These are phyloP conservation scores for Moxostoma hubbsi DNA, from an alignment of 2,797 vertebrate species.

Conservation along the genomic window DNA sequence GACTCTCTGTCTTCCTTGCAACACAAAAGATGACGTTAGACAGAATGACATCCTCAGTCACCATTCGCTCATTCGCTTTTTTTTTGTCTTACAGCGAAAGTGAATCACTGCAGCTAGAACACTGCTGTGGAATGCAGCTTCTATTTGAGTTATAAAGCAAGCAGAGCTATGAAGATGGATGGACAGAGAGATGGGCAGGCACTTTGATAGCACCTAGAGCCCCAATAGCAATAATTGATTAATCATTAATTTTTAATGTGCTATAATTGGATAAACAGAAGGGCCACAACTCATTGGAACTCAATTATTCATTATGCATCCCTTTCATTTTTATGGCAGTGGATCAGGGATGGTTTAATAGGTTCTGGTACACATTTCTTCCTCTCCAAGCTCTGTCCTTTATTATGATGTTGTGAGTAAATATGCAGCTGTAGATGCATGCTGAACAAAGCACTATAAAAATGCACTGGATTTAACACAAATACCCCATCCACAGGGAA, in stretches of 20 bases:
- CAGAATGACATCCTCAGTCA: neutral
- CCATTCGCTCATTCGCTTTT: neutral
- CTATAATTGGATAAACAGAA: conserved; percentile 75
- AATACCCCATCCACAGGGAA: neutral
- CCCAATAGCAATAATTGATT: conserved; percentile 65
- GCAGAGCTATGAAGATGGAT: conserved; percentile 22
- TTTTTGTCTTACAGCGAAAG: too few species aligned
- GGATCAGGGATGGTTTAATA: conserved; percentile 50
- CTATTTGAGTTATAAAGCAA: conserved; percentile 18
- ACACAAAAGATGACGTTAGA: too few species aligned
- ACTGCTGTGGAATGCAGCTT: neutral
- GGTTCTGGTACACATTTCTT: conserved; percentile 34
- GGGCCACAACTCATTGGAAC: conserved; percentile 64
- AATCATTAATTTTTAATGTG: conserved; percentile 76
- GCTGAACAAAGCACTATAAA: neutral
- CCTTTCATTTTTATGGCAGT: conserved; percentile 62
- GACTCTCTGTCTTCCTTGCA: too few species aligned
- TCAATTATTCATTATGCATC: conserved; percentile 71
- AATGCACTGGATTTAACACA: neutral
- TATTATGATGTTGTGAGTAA: conserved; percentile 31
- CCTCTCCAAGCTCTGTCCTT: conserved; percentile 23
- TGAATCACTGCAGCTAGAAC: neutral
- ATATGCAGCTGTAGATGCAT: conserved; percentile 2
- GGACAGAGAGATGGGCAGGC: conserved; percentile 22
- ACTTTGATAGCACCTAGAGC: conserved; percentile 56